Evolutionary conservation across 2,113 vertebrate species (phyloP).

Genomic region (Columba janthina): DNA sequence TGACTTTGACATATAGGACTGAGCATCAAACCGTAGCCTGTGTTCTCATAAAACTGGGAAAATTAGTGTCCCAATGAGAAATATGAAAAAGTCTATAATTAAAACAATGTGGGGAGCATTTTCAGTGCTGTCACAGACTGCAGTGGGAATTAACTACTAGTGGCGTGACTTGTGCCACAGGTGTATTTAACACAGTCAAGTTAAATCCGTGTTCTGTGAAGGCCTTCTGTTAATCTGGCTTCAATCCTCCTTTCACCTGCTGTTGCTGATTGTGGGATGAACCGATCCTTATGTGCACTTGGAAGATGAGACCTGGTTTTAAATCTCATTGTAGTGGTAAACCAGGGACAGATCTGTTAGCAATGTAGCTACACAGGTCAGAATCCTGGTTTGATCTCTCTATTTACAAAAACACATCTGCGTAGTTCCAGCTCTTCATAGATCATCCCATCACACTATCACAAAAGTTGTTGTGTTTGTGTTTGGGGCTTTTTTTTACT

Average conservation of each 20-base stretch:
- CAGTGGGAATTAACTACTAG: neutral
- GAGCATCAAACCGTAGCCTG: neutral
- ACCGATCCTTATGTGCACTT: slow-evolving; percentile 26
- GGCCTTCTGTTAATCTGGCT: slow-evolving; percentile 36
- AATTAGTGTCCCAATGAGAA: neutral
- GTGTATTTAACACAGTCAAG: slow-evolving; percentile 31
- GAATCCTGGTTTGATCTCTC: neutral
- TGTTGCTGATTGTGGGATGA: slow-evolving; percentile 30
- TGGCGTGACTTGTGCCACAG: slow-evolving; percentile 14
- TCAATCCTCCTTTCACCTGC: slow-evolving; percentile 15
- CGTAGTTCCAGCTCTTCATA: neutral
- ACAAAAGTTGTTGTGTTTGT: neutral
- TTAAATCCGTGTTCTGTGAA: slow-evolving; percentile 46
- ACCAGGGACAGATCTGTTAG: neutral
- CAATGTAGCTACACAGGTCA: neutral
- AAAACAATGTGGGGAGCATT: neutral
- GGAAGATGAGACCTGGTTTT: slow-evolving; percentile 10
- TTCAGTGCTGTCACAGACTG: neutral
- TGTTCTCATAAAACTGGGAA: neutral
- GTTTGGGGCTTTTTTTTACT: neutral
- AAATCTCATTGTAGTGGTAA: neutral
- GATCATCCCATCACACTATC: neutral
- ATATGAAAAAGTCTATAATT: neutral
- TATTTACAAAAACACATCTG: neutral
- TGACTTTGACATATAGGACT: neutral